A percentile compares a stretch with the other conserved stretches of the same genome.
Conservation (phyloP, 1,140 invertebrate genomes). For the Euwallacea similis region DNA sequence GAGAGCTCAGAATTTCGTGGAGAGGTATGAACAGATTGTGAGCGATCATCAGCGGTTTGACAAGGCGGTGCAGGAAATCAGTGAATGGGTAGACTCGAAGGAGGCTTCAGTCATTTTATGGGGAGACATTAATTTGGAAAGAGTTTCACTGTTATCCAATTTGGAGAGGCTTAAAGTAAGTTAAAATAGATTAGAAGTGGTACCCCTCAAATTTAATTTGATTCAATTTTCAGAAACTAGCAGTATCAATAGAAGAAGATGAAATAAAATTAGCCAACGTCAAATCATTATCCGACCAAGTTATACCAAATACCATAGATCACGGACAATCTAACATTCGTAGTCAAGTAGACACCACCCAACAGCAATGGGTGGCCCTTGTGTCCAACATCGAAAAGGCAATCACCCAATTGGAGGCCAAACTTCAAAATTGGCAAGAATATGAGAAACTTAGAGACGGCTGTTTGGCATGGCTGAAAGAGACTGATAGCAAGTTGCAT, state of each 20-base stretch:
- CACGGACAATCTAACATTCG: conserved; percentile 83
- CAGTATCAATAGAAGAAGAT: conserved; percentile 80
- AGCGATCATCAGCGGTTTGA: conserved; percentile 91
- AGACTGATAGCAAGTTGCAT: conserved; percentile 85
- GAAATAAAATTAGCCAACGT: conserved; percentile 81
- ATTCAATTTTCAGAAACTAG: conserved; percentile 63
- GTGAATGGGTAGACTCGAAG: conserved; percentile 90
- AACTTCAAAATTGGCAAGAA: conserved; percentile 87
- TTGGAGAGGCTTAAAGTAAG: conserved; percentile 81
- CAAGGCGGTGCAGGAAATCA: conserved; percentile 83
- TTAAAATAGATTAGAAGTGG: not conserved
- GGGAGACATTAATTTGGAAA: conserved; percentile 84
- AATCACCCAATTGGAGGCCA: conserved; percentile 75
- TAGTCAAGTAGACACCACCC: conserved; percentile 81
- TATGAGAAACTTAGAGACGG: conserved; percentile 87
- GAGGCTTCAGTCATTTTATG: conserved; percentile 83
- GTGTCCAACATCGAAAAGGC: conserved; percentile 74
- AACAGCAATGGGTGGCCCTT: conserved; percentile 88
- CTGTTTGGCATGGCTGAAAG: conserved; percentile 84
- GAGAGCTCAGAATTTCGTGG: conserved; percentile 70
- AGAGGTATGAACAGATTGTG: conserved; percentile 86
- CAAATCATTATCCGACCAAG: conserved; percentile 80
- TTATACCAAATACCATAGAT: conserved; percentile 84
- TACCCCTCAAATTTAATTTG: not conserved
- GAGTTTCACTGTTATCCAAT: conserved; percentile 87